Evolutionary conservation across 2,797 vertebrate species (phyloP).

Genomic region (Chelonia mydas): DNA sequence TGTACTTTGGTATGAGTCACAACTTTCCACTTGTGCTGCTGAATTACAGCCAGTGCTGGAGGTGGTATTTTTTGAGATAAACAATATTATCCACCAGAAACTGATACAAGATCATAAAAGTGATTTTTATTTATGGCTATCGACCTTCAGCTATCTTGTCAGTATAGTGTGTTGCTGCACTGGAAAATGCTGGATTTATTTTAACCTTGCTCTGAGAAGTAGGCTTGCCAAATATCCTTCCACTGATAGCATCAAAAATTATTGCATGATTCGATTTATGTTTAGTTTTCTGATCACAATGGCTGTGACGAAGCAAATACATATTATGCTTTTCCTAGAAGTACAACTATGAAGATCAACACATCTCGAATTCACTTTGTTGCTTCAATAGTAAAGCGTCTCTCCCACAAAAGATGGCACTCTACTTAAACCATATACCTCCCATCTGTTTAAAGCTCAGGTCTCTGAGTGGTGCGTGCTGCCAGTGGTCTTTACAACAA

Average conservation of each 20-base stretch:
- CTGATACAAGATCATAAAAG: background rate
- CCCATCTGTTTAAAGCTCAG: fast-evolving
- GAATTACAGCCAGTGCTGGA: background rate
- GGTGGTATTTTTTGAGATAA: conserved; percentile 18
- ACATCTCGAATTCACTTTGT: fast-evolving
- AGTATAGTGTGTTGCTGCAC: background rate
- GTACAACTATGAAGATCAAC: fast-evolving
- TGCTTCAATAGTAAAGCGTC: background rate
- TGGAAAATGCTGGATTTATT: background rate
- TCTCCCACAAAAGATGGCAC: background rate
- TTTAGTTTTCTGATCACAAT: background rate
- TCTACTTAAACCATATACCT: too few relatives aligned
- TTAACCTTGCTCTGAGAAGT: background rate
- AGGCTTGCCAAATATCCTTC: background rate
- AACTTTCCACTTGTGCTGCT: background rate
- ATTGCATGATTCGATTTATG: background rate
- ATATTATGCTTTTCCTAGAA: background rate
- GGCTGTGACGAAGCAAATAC: background rate
- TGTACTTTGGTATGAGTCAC: background rate
- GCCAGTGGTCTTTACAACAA: fast-evolving
- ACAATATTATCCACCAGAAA: background rate
- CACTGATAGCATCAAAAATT: background rate
- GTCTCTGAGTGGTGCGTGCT: fast-evolving
- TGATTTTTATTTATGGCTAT: background rate
- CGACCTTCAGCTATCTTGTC: conserved; percentile 14